A percentile compares a stretch with the other conserved stretches of the same genome.
These are phyloP conservation scores for Isurus oxyrinchus DNA, from an alignment of 2,113 vertebrate species.

Conservation along the genomic window DNA sequence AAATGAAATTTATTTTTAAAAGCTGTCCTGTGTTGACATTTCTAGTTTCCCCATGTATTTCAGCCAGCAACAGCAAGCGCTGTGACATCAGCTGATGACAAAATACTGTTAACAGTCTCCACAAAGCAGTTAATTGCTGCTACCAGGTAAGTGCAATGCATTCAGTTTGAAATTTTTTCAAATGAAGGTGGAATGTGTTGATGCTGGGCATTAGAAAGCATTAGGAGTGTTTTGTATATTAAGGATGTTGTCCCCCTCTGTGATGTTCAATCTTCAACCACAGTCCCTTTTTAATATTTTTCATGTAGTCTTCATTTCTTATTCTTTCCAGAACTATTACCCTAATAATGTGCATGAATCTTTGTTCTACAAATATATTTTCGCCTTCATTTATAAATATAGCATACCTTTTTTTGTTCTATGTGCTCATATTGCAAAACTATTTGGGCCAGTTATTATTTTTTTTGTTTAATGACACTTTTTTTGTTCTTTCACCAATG, in stretches of 20 bases:
- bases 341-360: background rate
- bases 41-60: slow-evolving; percentile 36
- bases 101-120: slow-evolving; percentile 30
- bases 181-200: background rate
- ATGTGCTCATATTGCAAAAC: background rate
- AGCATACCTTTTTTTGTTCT: background rate
- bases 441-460: background rate
- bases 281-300: background rate
- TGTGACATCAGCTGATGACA: slow-evolving; percentile 33
- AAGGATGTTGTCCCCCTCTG: background rate
- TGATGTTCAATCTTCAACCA: background rate
- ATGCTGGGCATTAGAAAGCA: background rate
- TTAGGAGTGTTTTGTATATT: background rate
- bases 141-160: slow-evolving; percentile 18
- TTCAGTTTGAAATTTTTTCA: background rate
- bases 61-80: slow-evolving; percentile 30
- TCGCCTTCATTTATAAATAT: background rate
- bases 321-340: background rate
- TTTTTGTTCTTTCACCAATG: background rate
- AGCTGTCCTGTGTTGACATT: slow-evolving; percentile 33
- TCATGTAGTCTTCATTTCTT: background rate
- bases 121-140: slow-evolving; percentile 35
- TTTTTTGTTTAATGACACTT: background rate
- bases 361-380: background rate
- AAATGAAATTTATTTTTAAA: background rate